Conservation (phyloP, 2,888 invertebrate species). For the Dryomyza anilis region DNA sequence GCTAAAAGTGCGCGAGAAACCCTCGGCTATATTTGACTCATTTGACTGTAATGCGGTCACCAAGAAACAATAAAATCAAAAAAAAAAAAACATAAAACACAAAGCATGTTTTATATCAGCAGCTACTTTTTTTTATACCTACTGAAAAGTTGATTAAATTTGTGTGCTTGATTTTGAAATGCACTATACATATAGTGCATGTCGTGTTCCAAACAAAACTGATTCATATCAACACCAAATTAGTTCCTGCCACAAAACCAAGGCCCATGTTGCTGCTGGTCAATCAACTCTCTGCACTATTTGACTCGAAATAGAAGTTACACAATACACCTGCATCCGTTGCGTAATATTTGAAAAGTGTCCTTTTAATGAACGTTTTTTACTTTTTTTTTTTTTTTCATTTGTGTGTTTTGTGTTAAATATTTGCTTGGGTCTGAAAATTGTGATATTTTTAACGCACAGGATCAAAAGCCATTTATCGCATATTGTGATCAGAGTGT, state of each 20-base stretch:
- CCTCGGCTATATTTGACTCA: constrained; percentile 1
- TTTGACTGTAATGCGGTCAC: constrained; percentile 2
- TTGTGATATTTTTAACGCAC: no score
- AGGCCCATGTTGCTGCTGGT: neutral
- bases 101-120: neutral
- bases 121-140: neutral
- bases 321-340: constrained; percentile 11
- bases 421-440: no score
- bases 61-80: neutral
- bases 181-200: neutral
- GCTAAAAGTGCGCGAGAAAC: neutral
- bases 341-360: constrained; percentile 1
- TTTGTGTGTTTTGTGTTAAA: no score
- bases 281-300: neutral
- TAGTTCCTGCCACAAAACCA: neutral
- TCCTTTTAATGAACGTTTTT: neutral
- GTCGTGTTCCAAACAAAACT: neutral
- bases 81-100: neutral
- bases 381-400: no score
- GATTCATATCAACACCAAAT: constrained; percentile 3
- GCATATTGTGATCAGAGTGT: no score
- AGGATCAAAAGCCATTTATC: no score
- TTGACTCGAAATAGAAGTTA: no score
- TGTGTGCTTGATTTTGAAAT: no score
- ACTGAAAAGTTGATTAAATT: no score